Percentiles rank a stretch among this genome's conserved stretches.
Evolutionary conservation across 2,797 vertebrate genomes (phyloP).

Genomic region (Cryptoprocta ferox): DNA sequence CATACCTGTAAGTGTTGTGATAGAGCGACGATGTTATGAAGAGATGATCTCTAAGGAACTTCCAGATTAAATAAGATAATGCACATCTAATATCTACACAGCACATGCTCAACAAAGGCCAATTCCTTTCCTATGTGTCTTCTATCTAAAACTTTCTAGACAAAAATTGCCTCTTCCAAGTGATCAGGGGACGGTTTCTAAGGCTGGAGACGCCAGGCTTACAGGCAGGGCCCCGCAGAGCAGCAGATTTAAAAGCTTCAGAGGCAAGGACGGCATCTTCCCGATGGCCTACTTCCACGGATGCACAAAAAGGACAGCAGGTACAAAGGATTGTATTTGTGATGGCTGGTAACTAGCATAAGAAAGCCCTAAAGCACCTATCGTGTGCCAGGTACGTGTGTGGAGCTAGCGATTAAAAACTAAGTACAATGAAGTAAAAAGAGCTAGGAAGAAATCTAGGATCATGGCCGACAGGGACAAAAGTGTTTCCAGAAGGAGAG

Average conservation of each 20-base stretch:
- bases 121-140: background rate
- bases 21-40: background rate
- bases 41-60: too few relatives aligned
- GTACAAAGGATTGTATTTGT: too few relatives aligned
- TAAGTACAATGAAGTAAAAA: background rate
- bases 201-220: background rate
- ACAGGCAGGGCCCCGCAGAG: background rate
- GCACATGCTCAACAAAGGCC: background rate
- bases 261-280: background rate
- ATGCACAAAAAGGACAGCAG: background rate
- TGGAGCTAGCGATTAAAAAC: background rate
- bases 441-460: background rate
- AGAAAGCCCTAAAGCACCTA: background rate
- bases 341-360: background rate
- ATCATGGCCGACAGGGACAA: fast-evolving
- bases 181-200: background rate
- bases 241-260: background rate
- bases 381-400: fast-evolving
- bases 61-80: fast-evolving
- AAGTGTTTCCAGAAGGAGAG: background rate
- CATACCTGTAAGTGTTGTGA: background rate
- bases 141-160: background rate
- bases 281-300: fast-evolving
- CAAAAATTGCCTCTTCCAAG: background rate
- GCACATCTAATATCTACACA: fast-evolving